Evolutionary conservation across 2,888 invertebrate species (phyloP).

Genomic region (Caenorhabditis sp.): DNA sequence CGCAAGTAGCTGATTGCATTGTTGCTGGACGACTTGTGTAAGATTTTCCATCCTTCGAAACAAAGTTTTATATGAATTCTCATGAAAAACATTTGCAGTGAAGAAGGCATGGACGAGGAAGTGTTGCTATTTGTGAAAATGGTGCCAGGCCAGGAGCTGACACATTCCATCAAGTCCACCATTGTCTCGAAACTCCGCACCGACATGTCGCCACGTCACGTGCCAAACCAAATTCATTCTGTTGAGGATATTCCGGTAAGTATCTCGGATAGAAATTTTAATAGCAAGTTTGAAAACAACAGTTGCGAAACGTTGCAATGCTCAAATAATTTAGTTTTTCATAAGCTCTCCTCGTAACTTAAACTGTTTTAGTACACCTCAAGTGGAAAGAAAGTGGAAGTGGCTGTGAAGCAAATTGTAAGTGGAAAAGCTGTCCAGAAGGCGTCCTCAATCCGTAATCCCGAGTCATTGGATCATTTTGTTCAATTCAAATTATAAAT

Average conservation of each 20-base stretch:
- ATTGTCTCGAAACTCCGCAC: slow-evolving; percentile 84
- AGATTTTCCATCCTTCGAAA: slow-evolving; percentile 35
- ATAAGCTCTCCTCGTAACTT: too few species aligned
- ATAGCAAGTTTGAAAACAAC: too few species aligned
- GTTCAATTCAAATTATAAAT: slow-evolving; percentile 59
- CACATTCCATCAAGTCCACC: slow-evolving; percentile 83
- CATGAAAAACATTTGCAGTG: too few species aligned
- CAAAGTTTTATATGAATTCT: too few species aligned
- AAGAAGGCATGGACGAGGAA: slow-evolving; percentile 85
- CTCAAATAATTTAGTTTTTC: slow-evolving; percentile 5
- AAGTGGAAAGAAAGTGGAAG: slow-evolving; percentile 86
- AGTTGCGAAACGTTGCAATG: too few species aligned
- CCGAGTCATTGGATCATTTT: slow-evolving; percentile 81
- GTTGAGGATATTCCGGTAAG: slow-evolving; percentile 85
- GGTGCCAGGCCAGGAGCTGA: slow-evolving; percentile 81
- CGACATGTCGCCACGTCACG: slow-evolving; percentile 85
- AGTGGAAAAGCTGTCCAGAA: slow-evolving; percentile 85
- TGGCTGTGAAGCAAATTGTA: slow-evolving; percentile 86
- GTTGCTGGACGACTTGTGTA: slow-evolving; percentile 85
- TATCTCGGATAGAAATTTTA: too few species aligned
- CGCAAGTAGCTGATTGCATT: slow-evolving; percentile 85
- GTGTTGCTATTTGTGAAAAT: slow-evolving; percentile 86
- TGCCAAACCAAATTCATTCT: slow-evolving; percentile 85
- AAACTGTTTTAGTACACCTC: slow-evolving; percentile 85
- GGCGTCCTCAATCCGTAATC: slow-evolving; percentile 85